A percentile compares a stretch with the other conserved stretches of the same genome.
Evolutionary conservation across 2,888 invertebrate species (phyloP).

Genomic region (Caenorhabditis japonica): DNA sequence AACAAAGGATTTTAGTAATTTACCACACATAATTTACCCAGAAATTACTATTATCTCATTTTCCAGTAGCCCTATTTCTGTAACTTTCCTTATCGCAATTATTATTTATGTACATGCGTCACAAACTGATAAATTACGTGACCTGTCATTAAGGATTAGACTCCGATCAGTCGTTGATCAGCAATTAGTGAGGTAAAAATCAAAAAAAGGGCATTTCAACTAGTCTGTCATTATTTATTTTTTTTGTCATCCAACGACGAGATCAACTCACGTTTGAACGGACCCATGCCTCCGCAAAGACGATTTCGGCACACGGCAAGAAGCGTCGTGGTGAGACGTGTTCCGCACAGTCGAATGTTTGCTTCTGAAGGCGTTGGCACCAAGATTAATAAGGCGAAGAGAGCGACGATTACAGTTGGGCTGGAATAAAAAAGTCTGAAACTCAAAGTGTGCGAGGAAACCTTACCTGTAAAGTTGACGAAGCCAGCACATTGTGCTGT

Average conservation of each 20-base stretch:
- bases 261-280: constrained; percentile 59
- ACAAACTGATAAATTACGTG: background rate
- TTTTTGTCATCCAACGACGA: too few species aligned
- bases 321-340: constrained; percentile 66
- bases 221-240: constrained; percentile 3
- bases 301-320: constrained; percentile 68
- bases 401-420: constrained; percentile 8
- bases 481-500: constrained; percentile 33
- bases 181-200: background rate
- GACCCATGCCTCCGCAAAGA: constrained; percentile 63
- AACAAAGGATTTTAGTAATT: too few species aligned
- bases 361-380: constrained; percentile 48
- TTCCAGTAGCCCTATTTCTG: too few species aligned
- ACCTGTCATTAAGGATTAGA: constrained; percentile 1
- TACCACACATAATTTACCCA: too few species aligned
- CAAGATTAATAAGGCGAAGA: constrained; percentile 28
- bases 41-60: too few species aligned
- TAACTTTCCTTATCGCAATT: too few species aligned
- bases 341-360: constrained; percentile 69
- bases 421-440: constrained; percentile 1
- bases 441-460: background rate
- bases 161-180: too few species aligned
- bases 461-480: constrained; percentile 32
- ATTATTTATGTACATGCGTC: too few species aligned
- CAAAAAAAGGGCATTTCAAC: constrained; percentile 9